Evolutionary conservation across 2,888 invertebrate genomes (phyloP).

Genomic region (Drosophila formosana): DNA sequence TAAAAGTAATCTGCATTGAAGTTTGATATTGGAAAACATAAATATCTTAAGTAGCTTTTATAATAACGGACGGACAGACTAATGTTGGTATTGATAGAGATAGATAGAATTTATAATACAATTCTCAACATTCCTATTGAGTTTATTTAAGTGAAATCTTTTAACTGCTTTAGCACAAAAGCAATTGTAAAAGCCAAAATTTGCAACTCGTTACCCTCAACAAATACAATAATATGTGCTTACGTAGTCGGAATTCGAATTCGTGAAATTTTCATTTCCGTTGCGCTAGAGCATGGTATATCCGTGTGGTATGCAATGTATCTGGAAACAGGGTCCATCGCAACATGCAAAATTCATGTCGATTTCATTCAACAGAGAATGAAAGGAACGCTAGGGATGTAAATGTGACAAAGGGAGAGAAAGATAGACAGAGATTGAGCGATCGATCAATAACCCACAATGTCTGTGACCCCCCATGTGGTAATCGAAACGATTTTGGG

Average conservation of each 20-base stretch:
- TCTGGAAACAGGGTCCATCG: background rate
- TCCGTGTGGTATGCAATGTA: slow-evolving; percentile 2
- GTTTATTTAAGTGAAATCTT: background rate
- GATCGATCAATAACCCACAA: slow-evolving; percentile 19
- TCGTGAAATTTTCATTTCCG: slow-evolving; percentile 49
- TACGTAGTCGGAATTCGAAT: slow-evolving; percentile 1
- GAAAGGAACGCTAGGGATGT: too few species aligned
- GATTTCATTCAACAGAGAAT: background rate
- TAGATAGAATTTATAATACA: too few species aligned
- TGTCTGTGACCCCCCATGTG: background rate
- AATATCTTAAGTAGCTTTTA: too few species aligned
- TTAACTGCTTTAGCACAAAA: background rate
- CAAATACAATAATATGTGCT: slow-evolving; percentile 19
- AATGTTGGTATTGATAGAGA: too few species aligned
- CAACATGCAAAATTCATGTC: slow-evolving; percentile 29
- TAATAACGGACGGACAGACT: too few species aligned
- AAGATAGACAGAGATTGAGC: background rate
- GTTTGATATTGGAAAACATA: too few species aligned
- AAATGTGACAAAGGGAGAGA: background rate
- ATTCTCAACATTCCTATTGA: background rate
- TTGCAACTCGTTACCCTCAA: slow-evolving; percentile 16
- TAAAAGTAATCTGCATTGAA: too few species aligned
- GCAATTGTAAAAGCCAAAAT: slow-evolving; percentile 20
- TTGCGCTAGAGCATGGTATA: slow-evolving; percentile 20
- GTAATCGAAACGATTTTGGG: slow-evolving; percentile 33